phyloP scores from a whole-genome alignment of 2,113 vertebrate genomes.

The Paracanthobrama guichenoti region DNA sequence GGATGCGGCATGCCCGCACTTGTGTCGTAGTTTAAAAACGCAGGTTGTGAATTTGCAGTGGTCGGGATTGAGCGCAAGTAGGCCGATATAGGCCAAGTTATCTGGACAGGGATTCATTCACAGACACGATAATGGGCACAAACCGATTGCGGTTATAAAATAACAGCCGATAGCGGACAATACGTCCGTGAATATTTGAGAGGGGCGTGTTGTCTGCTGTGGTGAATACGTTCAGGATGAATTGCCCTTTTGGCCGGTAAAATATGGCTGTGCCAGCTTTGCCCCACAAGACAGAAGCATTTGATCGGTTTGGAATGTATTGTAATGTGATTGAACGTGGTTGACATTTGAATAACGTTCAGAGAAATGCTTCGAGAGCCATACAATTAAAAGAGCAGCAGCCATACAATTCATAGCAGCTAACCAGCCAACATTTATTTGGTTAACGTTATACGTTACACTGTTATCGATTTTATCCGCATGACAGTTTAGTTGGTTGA shows the following conservation, averaged over 20 bases:
- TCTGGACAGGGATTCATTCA: constrained; percentile 33
- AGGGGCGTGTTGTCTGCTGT: constrained; percentile 2
- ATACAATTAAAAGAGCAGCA: background rate
- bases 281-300: background rate
- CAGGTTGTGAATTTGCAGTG: constrained; percentile 47
- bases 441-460: background rate
- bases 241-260: background rate
- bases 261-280: background rate
- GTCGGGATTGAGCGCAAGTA: constrained; percentile 26
- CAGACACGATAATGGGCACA: constrained; percentile 19
- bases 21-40: constrained; percentile 45
- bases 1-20: constrained; percentile 42
- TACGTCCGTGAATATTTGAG: background rate
- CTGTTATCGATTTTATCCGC: background rate
- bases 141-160: background rate
- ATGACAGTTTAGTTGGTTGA: background rate
- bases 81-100: constrained; percentile 50
- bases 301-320: background rate
- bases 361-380: background rate
- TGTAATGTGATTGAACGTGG: background rate
- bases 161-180: background rate
- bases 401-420: background rate
- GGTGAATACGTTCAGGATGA: background rate
- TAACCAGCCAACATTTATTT: constrained; percentile 13
- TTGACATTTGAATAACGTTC: background rate